Evolutionary conservation across 2,888 invertebrate genomes (phyloP).

Genomic region (Agelastica alni): DNA sequence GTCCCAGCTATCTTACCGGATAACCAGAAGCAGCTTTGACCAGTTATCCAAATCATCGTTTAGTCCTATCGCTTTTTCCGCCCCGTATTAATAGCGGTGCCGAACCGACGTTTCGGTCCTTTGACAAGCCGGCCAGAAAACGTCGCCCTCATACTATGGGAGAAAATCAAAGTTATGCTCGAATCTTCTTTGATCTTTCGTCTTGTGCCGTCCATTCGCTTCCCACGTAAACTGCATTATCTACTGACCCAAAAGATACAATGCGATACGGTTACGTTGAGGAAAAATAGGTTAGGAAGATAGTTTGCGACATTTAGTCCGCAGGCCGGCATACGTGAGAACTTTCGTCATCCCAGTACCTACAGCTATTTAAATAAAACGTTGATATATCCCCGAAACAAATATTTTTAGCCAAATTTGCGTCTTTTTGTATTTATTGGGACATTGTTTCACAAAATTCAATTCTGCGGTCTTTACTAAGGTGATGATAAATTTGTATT

Average conservation of each 20-base stretch:
- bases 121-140: constrained; percentile 18
- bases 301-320: not conserved
- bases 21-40: no score
- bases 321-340: not conserved
- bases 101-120: constrained; percentile 1
- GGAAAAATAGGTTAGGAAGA: constrained; percentile 21
- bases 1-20: no score
- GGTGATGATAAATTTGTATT: no score
- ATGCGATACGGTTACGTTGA: constrained; percentile 26
- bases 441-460: no score
- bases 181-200: constrained; percentile 23
- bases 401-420: no score
- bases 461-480: no score
- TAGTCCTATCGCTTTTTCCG: not conserved
- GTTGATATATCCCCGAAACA: no score
- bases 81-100: not conserved
- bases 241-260: constrained; percentile 21
- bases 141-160: constrained; percentile 7
- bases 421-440: no score
- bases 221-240: constrained; percentile 22
- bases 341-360: no score
- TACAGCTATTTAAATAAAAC: not conserved
- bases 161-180: constrained; percentile 25
- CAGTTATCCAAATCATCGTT: not conserved
- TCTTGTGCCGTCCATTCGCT: not conserved